These are phyloP conservation scores for Athene cunicularia DNA, from an alignment of 2,113 vertebrate species.

Conservation along the genomic window DNA sequence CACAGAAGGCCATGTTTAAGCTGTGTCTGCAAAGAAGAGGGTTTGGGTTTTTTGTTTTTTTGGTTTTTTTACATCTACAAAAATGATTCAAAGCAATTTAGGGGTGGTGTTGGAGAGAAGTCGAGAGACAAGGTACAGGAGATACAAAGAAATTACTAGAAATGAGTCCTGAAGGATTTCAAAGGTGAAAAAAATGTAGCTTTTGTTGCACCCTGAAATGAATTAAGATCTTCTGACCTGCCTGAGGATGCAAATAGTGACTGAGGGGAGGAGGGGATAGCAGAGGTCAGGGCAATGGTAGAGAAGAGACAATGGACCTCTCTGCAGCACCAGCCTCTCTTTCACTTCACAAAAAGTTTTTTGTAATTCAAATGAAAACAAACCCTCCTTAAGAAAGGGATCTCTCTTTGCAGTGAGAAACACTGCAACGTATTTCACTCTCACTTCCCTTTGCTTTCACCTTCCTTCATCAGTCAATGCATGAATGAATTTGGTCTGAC, in stretches of 20 bases:
- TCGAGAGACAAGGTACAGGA: background rate
- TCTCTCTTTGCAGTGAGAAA: background rate
- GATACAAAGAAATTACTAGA: background rate
- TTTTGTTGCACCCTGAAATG: background rate
- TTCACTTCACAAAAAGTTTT: background rate
- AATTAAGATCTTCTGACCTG: background rate
- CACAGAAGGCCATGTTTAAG: background rate
- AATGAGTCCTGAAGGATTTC: background rate
- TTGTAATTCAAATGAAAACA: constrained; percentile 48
- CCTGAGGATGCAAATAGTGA: background rate
- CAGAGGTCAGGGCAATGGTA: background rate
- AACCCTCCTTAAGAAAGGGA: background rate
- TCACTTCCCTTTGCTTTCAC: constrained; percentile 28
- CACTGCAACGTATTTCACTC: background rate
- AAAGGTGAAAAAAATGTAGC: background rate
- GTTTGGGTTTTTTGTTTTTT: no score
- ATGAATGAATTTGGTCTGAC: constrained; percentile 6
- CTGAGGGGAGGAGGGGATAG: background rate
- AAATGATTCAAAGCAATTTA: background rate
- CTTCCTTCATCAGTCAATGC: background rate
- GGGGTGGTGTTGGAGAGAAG: background rate
- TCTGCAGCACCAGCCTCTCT: constrained; percentile 9
- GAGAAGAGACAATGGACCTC: background rate
- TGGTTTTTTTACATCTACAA: background rate
- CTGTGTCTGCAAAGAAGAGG: background rate